Percentiles rank a stretch among this genome's conserved stretches.
Evolutionary conservation across 2,113 vertebrate species (phyloP).

Genomic region (Morone chrysops): DNA sequence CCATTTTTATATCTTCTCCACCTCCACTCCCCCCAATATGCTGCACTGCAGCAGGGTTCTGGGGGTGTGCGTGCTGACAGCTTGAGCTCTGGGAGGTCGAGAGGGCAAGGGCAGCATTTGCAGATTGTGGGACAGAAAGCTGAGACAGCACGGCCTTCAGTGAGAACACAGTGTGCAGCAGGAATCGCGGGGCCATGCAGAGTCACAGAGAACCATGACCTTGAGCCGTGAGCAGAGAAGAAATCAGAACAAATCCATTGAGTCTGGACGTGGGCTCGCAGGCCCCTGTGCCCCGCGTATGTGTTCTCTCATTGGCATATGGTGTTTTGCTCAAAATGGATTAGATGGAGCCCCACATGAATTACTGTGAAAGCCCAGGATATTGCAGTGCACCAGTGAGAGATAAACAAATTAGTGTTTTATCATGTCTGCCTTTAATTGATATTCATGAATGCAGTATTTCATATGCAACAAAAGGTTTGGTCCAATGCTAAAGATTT

Average conservation of each 20-base stretch:
- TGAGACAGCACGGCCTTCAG: slow-evolving; percentile 78
- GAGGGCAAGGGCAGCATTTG: slow-evolving; percentile 70
- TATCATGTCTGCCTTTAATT: slow-evolving; percentile 54
- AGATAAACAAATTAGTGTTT: slow-evolving; percentile 56
- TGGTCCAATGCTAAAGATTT: slow-evolving; percentile 42
- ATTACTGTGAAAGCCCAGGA: slow-evolving; percentile 55
- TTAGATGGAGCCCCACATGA: slow-evolving; percentile 51
- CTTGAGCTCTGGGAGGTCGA: slow-evolving; percentile 74
- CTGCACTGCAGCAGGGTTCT: slow-evolving; percentile 18
- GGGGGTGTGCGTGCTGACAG: slow-evolving; percentile 66
- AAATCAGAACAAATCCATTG: slow-evolving; percentile 43
- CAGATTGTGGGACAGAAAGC: slow-evolving; percentile 75
- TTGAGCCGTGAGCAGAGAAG: slow-evolving; percentile 59
- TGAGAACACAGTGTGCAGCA: slow-evolving; percentile 56
- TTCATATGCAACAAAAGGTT: slow-evolving; percentile 56
- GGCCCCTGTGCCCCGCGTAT: slow-evolving; percentile 14
- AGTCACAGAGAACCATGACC: slow-evolving; percentile 62
- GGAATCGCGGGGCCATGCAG: slow-evolving; percentile 54
- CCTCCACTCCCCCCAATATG: not conserved
- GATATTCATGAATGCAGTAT: slow-evolving; percentile 61
- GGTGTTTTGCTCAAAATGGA: slow-evolving; percentile 61
- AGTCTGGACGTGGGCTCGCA: slow-evolving; percentile 23
- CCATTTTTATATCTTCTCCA: slow-evolving; percentile 29
- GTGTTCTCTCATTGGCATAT: slow-evolving; percentile 49
- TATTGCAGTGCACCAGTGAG: slow-evolving; percentile 35